Conservation (phyloP, 2,888 invertebrate genomes). For the Drosophila diplacantha region DNA sequence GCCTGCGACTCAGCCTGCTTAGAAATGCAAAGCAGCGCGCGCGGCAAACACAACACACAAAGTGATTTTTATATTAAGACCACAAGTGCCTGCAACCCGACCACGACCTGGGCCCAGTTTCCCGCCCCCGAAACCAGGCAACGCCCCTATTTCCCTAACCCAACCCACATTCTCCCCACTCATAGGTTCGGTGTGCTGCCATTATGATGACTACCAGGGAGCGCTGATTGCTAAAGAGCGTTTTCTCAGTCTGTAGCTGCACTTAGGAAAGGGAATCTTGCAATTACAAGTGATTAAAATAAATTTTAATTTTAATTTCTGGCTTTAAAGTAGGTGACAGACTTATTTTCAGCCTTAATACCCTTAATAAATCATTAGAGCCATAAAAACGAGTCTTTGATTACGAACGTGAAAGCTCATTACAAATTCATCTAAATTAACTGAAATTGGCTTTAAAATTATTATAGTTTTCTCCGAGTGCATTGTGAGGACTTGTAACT, state of each 20-base stretch:
- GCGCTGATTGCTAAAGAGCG: conserved; percentile 65
- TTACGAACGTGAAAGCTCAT: no score
- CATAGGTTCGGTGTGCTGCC: conserved; percentile 44
- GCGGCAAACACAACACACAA: conserved; percentile 68
- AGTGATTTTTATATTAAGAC: conserved; percentile 73
- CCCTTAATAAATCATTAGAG: no score
- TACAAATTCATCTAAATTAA: neutral
- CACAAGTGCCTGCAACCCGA: conserved; percentile 59
- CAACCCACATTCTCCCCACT: conserved; percentile 5
- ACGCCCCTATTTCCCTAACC: conserved; percentile 1
- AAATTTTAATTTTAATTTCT: neutral
- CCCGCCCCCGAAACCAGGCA: neutral
- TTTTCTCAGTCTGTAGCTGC: conserved; percentile 33
- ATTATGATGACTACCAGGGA: conserved; percentile 68
- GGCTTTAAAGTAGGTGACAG: no score
- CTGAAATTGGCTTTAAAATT: no score
- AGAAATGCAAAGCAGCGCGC: conserved; percentile 70
- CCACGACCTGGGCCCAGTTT: conserved; percentile 18
- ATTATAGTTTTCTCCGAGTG: neutral
- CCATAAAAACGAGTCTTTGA: neutral
- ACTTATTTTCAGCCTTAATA: no score
- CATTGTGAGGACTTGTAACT: conserved; percentile 7
- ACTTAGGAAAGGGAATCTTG: neutral
- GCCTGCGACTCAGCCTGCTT: conserved; percentile 51
- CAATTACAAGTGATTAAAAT: neutral